Base-by-base conservation (phyloP, 1,140 invertebrate genomes). In the Cephus cinctus region DNA sequence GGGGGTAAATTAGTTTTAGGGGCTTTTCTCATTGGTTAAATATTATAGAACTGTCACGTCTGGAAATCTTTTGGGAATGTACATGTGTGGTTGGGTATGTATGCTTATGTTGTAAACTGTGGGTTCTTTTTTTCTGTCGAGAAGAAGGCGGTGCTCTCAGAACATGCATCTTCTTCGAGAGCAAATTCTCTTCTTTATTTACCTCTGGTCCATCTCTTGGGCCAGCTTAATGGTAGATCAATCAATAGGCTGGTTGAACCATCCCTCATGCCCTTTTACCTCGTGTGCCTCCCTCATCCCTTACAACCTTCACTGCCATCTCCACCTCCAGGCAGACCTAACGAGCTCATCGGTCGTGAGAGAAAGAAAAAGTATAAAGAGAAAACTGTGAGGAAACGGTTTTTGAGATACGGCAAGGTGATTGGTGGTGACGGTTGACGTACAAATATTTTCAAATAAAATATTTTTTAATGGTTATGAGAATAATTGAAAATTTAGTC, bases 231-330 rank as follows among this genome's bases (percentile, higher is more conserved):
- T 15, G 22, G 14, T 66, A 63, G 58, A 70, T 71, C 67, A 71
- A 71, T 72, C 71, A 72, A 69, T 67, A 68, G 56, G 54, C 56
- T 57, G 56, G 50, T 64, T 63, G 51, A 59, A 57, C 48, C 57
- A 39, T 39, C 12, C 16, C 12, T 30, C 39, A 36, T 40, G 8
- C 5, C 32, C 35, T 22, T 50, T 56, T 56, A 45, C 43, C 21
- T 34, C 48, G 47, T 52, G 15, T 14, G 45, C 50, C 42, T 34
- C 22, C n/a, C n/a, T 46, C 12, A 0, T 18, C 25, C 43, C 15
- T 9, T 23, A 34, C 15, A 34, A 18, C 25, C 34, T 41, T 32
- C 14, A 31, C 19, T 39, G 16, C 31, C 16, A 19, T 18, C 50
- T 52, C 54, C 50, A 54, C 35, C 47, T 52, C 53, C 51, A 44